Evolutionary conservation across 2,797 vertebrate species (phyloP).

Genomic region (Chloroceryle inda): DNA sequence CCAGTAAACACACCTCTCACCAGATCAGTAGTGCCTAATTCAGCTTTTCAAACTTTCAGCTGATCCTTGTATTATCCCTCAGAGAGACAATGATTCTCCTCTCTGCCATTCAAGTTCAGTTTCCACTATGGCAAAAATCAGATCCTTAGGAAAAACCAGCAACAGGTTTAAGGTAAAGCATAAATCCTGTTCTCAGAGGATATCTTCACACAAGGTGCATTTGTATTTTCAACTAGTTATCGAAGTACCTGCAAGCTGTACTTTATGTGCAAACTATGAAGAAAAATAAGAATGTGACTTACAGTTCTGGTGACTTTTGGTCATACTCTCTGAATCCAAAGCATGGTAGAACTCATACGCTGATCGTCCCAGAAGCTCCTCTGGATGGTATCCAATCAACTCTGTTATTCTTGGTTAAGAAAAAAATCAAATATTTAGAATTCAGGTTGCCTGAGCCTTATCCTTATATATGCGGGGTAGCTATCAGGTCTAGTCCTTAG

Average conservation of each 20-base stretch:
- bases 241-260: neutral
- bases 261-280: neutral
- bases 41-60: neutral
- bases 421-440: constrained; percentile 6
- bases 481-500: neutral
- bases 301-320: constrained; percentile 97
- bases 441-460: neutral
- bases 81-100: neutral
- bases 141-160: neutral
- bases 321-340: constrained; percentile 92
- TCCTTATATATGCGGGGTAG: neutral
- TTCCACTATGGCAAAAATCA: neutral
- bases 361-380: constrained; percentile 94
- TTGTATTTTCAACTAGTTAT: neutral
- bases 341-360: constrained; percentile 96
- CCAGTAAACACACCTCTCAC: neutral
- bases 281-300: constrained; percentile 68
- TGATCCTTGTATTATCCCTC: neutral
- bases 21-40: neutral
- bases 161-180: neutral
- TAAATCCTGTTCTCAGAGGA: neutral
- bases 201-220: neutral
- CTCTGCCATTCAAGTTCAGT: neutral
- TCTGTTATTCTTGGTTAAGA: constrained; percentile 88
- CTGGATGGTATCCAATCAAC: constrained; percentile 93